These are phyloP conservation scores for Procambarus clarkii DNA, from an alignment of 1,140 invertebrate genomes.

Conservation along the genomic window DNA sequence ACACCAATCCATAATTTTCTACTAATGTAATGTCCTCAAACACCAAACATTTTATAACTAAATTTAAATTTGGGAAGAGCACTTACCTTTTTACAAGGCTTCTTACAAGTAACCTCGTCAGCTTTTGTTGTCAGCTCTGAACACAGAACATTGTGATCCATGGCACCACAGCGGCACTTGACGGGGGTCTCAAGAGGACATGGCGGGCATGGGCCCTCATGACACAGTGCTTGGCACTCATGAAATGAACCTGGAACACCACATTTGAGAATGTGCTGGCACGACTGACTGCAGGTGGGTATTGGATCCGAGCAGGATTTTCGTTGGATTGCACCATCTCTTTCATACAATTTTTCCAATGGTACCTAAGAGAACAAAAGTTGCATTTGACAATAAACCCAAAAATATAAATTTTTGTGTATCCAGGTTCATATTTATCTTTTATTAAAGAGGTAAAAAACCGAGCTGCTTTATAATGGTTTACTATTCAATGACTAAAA, in stretches of 20 bases:
- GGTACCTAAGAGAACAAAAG: conserved; percentile 31
- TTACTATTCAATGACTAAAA: too few relatives aligned
- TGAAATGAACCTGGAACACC: conserved; percentile 87
- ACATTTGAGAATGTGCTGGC: conserved; percentile 87
- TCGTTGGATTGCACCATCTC: conserved; percentile 73
- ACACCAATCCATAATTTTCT: too few relatives aligned
- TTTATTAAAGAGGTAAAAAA: too few relatives aligned
- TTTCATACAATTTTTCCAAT: conserved; percentile 64
- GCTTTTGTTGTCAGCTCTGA: conserved; percentile 82
- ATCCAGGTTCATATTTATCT: too few relatives aligned
- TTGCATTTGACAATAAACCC: too few relatives aligned
- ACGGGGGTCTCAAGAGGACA: conserved; percentile 87
- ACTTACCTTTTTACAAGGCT: conserved; percentile 89
- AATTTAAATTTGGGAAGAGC: background rate
- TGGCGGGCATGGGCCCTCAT: conserved; percentile 87
- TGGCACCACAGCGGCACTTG: conserved; percentile 93
- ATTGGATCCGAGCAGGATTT: conserved; percentile 89
- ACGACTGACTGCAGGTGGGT: conserved; percentile 88
- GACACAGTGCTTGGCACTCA: conserved; percentile 85
- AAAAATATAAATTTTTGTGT: too few relatives aligned
- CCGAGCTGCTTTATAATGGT: too few relatives aligned
- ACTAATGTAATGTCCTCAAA: too few relatives aligned
- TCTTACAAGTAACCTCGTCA: conserved; percentile 88
- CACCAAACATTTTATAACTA: too few relatives aligned
- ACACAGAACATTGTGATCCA: conserved; percentile 89